A percentile compares a stretch with the other conserved stretches of the same genome.
Evolutionary conservation across 2,888 invertebrate species (phyloP).

Genomic region (Bellardia bayeri): DNA sequence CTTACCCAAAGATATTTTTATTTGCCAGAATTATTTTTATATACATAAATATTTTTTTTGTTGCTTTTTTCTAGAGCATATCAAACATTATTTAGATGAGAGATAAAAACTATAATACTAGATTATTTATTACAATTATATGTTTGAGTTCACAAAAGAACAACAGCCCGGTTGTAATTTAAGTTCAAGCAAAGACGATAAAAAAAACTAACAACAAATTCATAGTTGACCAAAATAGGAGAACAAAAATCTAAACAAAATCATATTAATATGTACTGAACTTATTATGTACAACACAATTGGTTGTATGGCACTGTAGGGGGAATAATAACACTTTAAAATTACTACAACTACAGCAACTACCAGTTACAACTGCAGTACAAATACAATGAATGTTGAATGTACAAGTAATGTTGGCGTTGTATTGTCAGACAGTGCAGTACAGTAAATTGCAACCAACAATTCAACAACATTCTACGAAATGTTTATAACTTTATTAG

Average conservation of each 20-base stretch:
- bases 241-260: slow-evolving; percentile 33
- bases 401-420: not conserved
- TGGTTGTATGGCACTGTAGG: slow-evolving; percentile 51
- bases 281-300: slow-evolving; percentile 61
- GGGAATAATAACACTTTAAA: slow-evolving; percentile 62
- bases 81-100: slow-evolving; percentile 61
- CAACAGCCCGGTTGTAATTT: slow-evolving; percentile 42
- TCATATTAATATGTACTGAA: slow-evolving; percentile 55
- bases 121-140: slow-evolving; percentile 72
- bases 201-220: slow-evolving; percentile 16
- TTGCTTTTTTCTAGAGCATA: slow-evolving; percentile 27
- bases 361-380: not conserved
- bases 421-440: too few species aligned
- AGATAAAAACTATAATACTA: slow-evolving; percentile 68
- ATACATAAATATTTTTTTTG: not conserved
- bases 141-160: slow-evolving; percentile 48
- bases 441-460: slow-evolving; percentile 9
- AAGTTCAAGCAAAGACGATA: slow-evolving; percentile 21
- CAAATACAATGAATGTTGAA: not conserved
- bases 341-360: slow-evolving; percentile 25
- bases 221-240: slow-evolving; percentile 32
- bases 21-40: slow-evolving; percentile 9
- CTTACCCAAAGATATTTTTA: not conserved
- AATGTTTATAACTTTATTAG: slow-evolving; percentile 68
- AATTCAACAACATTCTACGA: slow-evolving; percentile 52